These are phyloP conservation scores for Sitta carolinensis DNA, from an alignment of 2,797 vertebrate genomes.

Conservation along the genomic window DNA sequence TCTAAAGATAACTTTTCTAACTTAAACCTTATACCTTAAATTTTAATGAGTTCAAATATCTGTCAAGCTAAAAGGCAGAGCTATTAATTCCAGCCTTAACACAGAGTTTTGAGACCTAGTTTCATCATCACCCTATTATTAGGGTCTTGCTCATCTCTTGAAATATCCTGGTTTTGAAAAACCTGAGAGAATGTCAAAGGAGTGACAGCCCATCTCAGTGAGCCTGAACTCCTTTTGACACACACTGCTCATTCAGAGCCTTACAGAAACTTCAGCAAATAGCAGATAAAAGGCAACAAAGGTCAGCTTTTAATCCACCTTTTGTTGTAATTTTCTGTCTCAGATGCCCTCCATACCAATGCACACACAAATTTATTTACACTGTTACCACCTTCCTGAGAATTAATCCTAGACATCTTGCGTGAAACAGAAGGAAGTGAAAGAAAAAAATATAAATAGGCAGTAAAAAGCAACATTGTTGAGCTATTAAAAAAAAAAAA, in stretches of 20 bases:
- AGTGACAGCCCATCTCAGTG: not conserved
- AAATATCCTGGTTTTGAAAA: not conserved
- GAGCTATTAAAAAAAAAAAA: not conserved
- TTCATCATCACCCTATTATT: not conserved
- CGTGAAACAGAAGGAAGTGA: not conserved
- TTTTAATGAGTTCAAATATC: not conserved
- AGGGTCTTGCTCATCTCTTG: not conserved
- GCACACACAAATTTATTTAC: not conserved
- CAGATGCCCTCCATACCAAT: not conserved
- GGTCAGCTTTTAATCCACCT: not conserved
- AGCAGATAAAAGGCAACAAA: not conserved
- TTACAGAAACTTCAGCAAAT: not conserved
- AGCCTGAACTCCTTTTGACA: not conserved
- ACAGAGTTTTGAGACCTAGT: not conserved
- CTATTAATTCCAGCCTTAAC: not conserved
- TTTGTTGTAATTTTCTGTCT: not conserved
- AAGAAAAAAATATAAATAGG: not conserved
- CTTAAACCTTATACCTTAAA: not conserved
- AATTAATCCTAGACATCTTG: not conserved
- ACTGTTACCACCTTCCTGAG: not conserved
- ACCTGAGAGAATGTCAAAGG: not conserved
- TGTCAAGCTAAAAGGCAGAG: not conserved
- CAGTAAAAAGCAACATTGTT: not conserved
- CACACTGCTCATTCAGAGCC: not conserved
- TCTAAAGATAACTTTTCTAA: not conserved